Base-by-base conservation (phyloP, 2,113 vertebrate genomes). In the Gavia stellata region DNA sequence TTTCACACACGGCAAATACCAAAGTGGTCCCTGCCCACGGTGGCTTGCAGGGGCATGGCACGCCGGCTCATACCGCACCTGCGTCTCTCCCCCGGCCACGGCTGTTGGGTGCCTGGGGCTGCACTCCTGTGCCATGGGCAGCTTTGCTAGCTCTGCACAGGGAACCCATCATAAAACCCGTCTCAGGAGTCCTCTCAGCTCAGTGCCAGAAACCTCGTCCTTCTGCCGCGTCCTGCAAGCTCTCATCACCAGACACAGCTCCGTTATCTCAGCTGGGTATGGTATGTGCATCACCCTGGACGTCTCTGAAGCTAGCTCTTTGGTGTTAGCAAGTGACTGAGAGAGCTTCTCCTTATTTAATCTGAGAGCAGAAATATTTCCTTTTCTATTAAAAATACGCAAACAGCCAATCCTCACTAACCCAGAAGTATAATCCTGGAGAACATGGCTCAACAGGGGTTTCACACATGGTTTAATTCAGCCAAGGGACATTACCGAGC, bases 61-160 rank as follows among this genome's bases (percentile, higher is more conserved):
- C 1, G 7, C 23, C 5, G 4, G 14, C 24, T 23, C 38, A 14
- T 38, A 8, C 18, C 7, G 0, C 13, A 49, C 11, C 49, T 4
- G 5, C 4, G 14, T 44, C 34, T 18, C 31, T 34, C 10, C 23
- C 45, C 47, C 1, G 4, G 36, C 45, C 3, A 3, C 2, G 4
- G 59, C 47, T 15, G n/a, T 16, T 3, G 36, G 7, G 17, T 52
- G 9, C 29, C 47, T 3, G 17, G 17, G 53, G 36, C 36, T n/a
- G 44, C n/a, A 2, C 28, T 25, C 24, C 67, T 6, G 19, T 13
- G 21, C 44, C 42, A 1, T 3, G 17, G 68, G 26, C 33, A 9
- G 2, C 56, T 31, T 31, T 9, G 16, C 8, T 9, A 2, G 4
- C 2, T 5, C 20, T 6, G 17, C 33, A 13, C 4, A 0, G 38